These are phyloP conservation scores for Orgyia antiqua DNA, from an alignment of 2,888 invertebrate genomes.

Conservation along the genomic window DNA sequence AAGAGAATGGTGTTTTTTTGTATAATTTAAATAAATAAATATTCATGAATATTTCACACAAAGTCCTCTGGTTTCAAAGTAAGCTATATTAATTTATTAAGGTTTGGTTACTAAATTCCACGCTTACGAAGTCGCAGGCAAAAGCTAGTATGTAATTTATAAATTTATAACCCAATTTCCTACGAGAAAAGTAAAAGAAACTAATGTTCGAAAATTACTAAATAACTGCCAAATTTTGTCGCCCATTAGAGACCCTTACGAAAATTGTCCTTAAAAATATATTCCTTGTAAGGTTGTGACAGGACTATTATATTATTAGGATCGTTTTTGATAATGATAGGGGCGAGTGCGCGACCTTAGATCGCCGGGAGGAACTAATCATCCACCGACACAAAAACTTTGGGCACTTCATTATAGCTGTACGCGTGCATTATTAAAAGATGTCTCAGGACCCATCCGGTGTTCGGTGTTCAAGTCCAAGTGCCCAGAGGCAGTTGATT, in stretches of 20 bases:
- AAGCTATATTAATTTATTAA: no score
- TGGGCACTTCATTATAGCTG: conserved; percentile 65
- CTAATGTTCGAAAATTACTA: conserved; percentile 53
- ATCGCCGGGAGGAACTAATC: conserved; percentile 67
- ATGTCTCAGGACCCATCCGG: conserved; percentile 24
- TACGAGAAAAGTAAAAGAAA: no score
- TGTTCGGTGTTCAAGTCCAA: conserved; percentile 14
- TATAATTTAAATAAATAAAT: no score
- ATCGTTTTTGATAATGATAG: conserved; percentile 74
- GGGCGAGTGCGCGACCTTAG: conserved; percentile 57
- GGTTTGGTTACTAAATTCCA: no score
- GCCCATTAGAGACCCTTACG: conserved; percentile 53
- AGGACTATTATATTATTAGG: conserved; percentile 76
- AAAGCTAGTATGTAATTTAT: no score
- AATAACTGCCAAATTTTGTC: conserved; percentile 63
- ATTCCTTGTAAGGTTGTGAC: conserved; percentile 66
- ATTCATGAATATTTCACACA: no score
- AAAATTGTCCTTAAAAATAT: conserved; percentile 69
- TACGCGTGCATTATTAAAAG: conserved; percentile 30
- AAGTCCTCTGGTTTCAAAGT: no score
- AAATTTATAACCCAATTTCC: no score
- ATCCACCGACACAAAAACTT: conserved; percentile 55
- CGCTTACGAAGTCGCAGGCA: no score
- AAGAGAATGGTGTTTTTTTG: no score
- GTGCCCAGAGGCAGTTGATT: conserved; percentile 36